Percentiles rank a stretch among this genome's conserved stretches.
Evolutionary conservation across 2,797 vertebrate genomes (phyloP).

Genomic region (Spizella passerina): DNA sequence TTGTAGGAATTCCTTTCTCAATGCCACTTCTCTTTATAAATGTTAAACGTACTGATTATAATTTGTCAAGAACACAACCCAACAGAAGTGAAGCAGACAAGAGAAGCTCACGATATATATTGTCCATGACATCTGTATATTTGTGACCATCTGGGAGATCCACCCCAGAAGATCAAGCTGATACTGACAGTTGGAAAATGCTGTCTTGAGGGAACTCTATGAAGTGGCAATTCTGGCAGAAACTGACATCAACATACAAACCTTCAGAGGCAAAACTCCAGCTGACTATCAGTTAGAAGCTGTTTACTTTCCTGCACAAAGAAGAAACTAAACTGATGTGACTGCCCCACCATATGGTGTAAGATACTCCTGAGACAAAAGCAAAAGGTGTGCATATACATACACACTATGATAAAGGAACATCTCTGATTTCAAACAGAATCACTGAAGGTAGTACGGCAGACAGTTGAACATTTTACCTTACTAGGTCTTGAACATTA

Average conservation of each 20-base stretch:
- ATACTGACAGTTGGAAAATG: neutral
- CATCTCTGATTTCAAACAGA: neutral
- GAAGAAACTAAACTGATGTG: conserved; percentile 25
- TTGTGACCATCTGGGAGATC: conserved; percentile 23
- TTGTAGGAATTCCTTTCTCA: neutral
- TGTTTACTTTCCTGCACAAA: conserved; percentile 24
- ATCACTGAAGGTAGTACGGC: neutral
- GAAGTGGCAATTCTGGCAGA: conserved; percentile 23
- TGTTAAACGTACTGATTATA: neutral
- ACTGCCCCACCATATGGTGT: conserved; percentile 26
- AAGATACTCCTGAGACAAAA: neutral
- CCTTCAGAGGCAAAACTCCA: conserved; percentile 28
- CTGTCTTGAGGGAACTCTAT: neutral
- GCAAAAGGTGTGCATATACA: neutral
- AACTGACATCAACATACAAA: conserved; percentile 28
- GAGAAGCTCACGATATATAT: neutral
- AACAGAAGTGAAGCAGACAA: neutral
- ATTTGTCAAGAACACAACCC: neutral
- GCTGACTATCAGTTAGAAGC: neutral
- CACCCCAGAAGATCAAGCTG: neutral
- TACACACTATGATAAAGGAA: neutral
- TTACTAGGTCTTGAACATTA: neutral
- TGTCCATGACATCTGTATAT: conserved; percentile 9
- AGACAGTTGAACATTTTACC: neutral
- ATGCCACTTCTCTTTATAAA: neutral